Percentiles rank a stretch among this genome's conserved stretches.
phyloP scores from a whole-genome alignment of 1,140 invertebrate genomes.

The Platyscapa corneri region DNA sequence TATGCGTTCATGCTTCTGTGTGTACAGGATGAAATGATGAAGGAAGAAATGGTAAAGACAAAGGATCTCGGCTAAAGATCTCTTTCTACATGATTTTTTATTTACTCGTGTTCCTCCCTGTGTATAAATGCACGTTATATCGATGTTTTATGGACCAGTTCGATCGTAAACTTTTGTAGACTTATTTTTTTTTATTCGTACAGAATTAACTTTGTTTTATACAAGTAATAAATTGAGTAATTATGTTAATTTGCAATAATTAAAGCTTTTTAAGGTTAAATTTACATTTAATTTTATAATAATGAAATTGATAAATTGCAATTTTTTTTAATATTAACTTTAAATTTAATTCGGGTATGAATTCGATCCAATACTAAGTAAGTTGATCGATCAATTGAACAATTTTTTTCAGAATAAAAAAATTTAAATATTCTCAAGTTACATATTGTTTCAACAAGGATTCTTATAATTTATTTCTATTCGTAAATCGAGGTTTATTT shows the following conservation, averaged over 20 bases:
- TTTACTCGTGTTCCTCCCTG: conserved; percentile 14
- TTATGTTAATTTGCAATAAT: too few species aligned
- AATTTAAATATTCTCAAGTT: too few species aligned
- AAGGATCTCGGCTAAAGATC: conserved; percentile 44
- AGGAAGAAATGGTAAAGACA: conserved; percentile 37
- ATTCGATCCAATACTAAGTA: too few species aligned
- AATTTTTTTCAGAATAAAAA: too few species aligned
- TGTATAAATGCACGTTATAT: conserved; percentile 23
- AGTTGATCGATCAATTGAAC: too few species aligned
- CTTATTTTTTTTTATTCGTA: background rate
- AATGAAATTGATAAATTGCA: too few species aligned
- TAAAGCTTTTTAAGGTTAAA: too few species aligned
- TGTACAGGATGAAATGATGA: background rate
- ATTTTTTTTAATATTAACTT: too few species aligned
- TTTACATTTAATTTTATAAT: background rate
- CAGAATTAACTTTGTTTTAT: background rate
- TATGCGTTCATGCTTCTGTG: background rate
- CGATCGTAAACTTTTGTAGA: conserved; percentile 40
- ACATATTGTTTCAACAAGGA: too few species aligned
- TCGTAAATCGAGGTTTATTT: too few species aligned
- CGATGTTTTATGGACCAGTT: conserved; percentile 50
- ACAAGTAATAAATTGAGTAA: background rate
- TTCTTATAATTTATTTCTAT: too few species aligned
- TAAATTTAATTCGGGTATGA: too few species aligned
- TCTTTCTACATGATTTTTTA: conserved; percentile 34